These are phyloP conservation scores for Chloropsis cyanopogon DNA, from an alignment of 2,113 vertebrate species.

Conservation along the genomic window DNA sequence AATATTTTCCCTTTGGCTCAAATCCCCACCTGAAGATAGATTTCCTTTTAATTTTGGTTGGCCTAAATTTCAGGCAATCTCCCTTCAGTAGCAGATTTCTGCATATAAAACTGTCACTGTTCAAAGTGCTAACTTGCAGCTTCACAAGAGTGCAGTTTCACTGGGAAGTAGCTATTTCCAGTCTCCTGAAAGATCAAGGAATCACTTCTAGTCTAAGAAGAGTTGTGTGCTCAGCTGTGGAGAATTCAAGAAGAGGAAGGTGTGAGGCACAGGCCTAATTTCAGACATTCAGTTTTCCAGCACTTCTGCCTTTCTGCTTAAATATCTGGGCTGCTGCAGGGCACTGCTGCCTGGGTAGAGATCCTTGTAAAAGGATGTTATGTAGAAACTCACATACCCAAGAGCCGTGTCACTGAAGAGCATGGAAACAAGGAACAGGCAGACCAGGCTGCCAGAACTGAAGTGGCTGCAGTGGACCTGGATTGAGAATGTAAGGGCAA, in stretches of 20 bases:
- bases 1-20: not conserved
- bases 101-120: not conserved
- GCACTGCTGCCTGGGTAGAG: not conserved
- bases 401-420: not conserved
- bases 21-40: not conserved
- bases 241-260: not conserved
- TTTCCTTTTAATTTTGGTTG: not conserved
- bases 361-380: not conserved
- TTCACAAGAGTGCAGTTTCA: not conserved
- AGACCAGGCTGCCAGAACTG: not conserved
- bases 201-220: not conserved
- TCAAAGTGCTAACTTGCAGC: not conserved
- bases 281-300: not conserved
- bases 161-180: not conserved
- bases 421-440: not conserved
- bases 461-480: not conserved
- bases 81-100: not conserved
- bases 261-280: not conserved
- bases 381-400: not conserved
- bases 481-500: not conserved
- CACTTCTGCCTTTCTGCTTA: not conserved
- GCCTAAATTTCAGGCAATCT: not conserved
- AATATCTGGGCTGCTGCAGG: not conserved
- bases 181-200: not conserved
- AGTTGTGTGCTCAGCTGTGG: not conserved